Evolutionary conservation across 2,797 vertebrate genomes (phyloP), one percentile per base, ranked within the genome.

Genomic region (Periophthalmus magnuspinnatus): DNA sequence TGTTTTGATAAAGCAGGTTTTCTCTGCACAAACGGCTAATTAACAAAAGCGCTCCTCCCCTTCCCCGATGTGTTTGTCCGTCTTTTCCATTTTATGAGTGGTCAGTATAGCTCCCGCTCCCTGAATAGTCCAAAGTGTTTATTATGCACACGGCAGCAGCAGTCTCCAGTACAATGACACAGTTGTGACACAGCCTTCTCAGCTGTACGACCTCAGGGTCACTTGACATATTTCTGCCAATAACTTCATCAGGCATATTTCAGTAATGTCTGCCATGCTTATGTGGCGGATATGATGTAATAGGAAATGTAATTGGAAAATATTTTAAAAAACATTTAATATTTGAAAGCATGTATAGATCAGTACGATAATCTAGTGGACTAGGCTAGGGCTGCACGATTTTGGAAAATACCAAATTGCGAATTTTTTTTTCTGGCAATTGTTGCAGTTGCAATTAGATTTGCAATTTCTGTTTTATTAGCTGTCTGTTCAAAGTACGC

Each of bases 11-110:
- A 94, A 92, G 93, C 89, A 85, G 89, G 90, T 86, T 90, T 28
- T 28, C 86, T 84, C 85, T 94, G 93, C 93, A 92, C 95, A 94
- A 96, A 95, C 93, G 94, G 92, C 95, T 95, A 94, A 96, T 96
- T 95, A 94, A 94, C 93, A 93, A 95, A 92, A 92, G 83, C 85
- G 78, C 72, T 86, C 88, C 80, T 78, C 86, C 81, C 81, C 81
- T 83, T 74, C 77, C 72, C 82, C 41, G 74, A 82, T 85, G 84
- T 82, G 76, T 76, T 87, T 85, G 79, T 80, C 88, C 86, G 83
- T 92, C 84, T 92, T 89, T 83, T 85, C 88, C 88, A 88, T 93
- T 94, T 94, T 94, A 94, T 89, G 91, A 92, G 85, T 71, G 80
- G 85, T 87, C 90, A 75, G 77, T 86, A 67, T 81, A 89, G 81